phyloP scores from a whole-genome alignment of 2,797 vertebrate genomes.

The Catharus ustulatus region DNA sequence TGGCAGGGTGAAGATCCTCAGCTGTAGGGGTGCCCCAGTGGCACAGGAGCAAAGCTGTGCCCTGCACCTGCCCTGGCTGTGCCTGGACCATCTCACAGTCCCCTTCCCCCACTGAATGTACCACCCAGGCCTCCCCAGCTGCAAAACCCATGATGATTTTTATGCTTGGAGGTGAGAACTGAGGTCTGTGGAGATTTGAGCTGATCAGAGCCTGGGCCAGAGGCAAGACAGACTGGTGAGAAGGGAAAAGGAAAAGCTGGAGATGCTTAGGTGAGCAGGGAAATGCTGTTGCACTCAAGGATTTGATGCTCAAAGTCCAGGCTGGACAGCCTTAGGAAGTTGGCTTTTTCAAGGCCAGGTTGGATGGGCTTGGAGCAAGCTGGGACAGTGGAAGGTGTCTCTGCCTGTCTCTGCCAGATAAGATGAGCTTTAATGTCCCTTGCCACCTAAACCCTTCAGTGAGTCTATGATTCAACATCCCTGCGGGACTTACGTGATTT shows the following conservation, averaged over 20 bases:
- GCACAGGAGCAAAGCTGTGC: neutral
- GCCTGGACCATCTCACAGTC: neutral
- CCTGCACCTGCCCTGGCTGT: neutral
- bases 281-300: neutral
- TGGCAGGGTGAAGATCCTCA: neutral
- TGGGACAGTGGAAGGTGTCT: neutral
- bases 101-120: neutral
- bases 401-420: neutral
- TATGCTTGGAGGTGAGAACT: neutral
- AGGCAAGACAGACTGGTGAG: neutral
- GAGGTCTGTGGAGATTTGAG: neutral
- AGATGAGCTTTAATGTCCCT: neutral
- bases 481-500: neutral
- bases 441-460: neutral
- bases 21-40: neutral
- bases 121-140: neutral
- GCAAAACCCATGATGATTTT: neutral
- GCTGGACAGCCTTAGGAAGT: neutral
- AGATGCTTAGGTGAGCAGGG: neutral
- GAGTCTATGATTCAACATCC: neutral
- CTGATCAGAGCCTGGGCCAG: neutral
- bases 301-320: neutral
- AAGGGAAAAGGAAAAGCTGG: neutral
- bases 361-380: neutral
- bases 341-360: neutral